These are phyloP conservation scores for Bradypus variegatus DNA, from an alignment of 2,797 vertebrate genomes.

Conservation along the genomic window DNA sequence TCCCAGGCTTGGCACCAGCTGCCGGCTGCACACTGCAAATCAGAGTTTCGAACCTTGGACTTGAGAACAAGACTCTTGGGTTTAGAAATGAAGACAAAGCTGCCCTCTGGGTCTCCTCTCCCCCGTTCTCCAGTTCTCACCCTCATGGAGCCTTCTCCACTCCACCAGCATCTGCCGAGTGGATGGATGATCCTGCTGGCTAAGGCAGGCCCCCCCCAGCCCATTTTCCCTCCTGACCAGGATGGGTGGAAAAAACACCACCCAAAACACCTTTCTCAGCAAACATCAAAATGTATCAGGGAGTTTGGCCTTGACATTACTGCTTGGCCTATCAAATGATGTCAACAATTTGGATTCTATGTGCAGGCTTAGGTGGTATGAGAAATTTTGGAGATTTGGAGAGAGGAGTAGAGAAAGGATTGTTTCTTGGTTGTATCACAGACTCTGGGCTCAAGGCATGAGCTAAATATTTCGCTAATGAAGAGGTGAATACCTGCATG, in stretches of 20 bases:
- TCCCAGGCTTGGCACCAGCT: constrained; percentile 39
- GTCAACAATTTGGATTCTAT: neutral
- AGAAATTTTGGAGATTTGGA: neutral
- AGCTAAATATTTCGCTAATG: neutral
- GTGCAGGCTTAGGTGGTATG: neutral
- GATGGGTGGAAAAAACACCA: neutral
- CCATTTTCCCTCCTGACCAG: constrained; percentile 36
- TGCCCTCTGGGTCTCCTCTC: constrained; percentile 20
- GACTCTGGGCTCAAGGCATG: neutral
- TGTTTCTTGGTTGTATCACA: neutral
- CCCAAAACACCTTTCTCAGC: neutral
- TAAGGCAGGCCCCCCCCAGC: neutral
- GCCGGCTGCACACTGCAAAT: neutral
- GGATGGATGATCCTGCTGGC: constrained; percentile 18
- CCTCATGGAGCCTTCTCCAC: neutral
- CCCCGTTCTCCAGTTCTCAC: constrained; percentile 41
- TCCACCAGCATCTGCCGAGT: neutral
- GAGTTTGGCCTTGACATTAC: neutral
- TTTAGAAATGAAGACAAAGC: constrained; percentile 38
- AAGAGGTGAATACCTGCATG: neutral
- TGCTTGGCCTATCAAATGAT: neutral
- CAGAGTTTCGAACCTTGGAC: constrained; percentile 34
- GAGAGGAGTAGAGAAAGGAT: neutral
- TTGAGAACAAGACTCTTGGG: constrained; percentile 38
- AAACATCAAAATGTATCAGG: neutral